A percentile compares a stretch with the other conserved stretches of the same genome.
These are phyloP conservation scores for rabbit (Oryctolagus cuniculus) DNA, from an alignment of 2,113 vertebrate species.

Conservation along the genomic window DNA sequence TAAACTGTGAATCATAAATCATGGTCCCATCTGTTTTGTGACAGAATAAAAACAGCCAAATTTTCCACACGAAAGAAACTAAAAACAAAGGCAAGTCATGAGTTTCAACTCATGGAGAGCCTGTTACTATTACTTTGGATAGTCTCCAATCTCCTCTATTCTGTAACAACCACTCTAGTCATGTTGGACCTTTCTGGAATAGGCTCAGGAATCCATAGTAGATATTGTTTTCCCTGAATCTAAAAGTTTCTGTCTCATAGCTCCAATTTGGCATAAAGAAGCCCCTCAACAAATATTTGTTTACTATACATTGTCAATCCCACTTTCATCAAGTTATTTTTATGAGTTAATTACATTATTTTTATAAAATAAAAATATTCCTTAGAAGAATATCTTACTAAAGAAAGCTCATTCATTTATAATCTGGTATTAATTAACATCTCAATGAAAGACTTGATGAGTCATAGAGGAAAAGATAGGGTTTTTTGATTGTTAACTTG, in stretches of 20 bases:
- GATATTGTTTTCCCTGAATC: background rate
- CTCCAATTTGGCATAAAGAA: background rate
- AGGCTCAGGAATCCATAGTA: background rate
- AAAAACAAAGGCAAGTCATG: conserved; percentile 51
- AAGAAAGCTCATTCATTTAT: conserved; percentile 11
- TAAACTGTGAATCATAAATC: conserved; percentile 72
- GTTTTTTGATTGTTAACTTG: background rate
- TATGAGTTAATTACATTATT: background rate
- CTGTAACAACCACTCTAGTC: background rate
- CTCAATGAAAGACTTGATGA: background rate
- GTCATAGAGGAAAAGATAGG: background rate
- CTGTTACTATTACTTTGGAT: conserved; percentile 9
- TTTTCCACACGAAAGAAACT: conserved; percentile 59
- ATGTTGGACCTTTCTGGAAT: background rate
- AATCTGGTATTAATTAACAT: background rate
- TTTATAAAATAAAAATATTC: background rate
- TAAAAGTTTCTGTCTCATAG: background rate
- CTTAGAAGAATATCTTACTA: background rate
- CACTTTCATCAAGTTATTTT: background rate
- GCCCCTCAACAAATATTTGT: background rate
- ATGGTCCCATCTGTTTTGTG: conserved; percentile 68
- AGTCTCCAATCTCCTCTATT: background rate
- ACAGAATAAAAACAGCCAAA: conserved; percentile 66
- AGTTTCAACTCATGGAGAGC: background rate
- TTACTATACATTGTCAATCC: background rate